phyloP scores from a whole-genome alignment of 2,797 vertebrate genomes.

The Halcyon leucocephala region DNA sequence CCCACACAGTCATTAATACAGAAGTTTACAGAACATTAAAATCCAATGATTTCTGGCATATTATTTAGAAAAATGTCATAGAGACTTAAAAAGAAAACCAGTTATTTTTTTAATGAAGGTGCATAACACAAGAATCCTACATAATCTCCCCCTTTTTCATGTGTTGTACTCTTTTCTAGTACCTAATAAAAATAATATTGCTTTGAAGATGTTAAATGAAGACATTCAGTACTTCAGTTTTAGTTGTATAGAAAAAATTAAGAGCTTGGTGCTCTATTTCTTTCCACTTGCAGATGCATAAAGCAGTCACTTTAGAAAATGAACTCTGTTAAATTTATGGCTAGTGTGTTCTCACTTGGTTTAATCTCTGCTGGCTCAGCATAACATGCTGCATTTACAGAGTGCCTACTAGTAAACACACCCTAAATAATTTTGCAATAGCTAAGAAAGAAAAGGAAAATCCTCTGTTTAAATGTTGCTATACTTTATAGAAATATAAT shows the following conservation, averaged over 20 bases:
- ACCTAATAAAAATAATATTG: conserved; percentile 65
- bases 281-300: conserved; percentile 77
- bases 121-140: background rate
- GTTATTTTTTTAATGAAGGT: background rate
- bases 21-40: background rate
- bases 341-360: conserved; percentile 74
- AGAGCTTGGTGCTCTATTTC: conserved; percentile 66
- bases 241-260: conserved; percentile 57
- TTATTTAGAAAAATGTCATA: background rate
- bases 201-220: conserved; percentile 60
- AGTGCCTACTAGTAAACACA: conserved; percentile 39
- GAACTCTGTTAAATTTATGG: conserved; percentile 79
- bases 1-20: background rate
- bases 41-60: background rate
- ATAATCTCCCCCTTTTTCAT: background rate
- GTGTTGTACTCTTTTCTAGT: background rate
- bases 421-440: conserved; percentile 38
- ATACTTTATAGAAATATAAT: conserved; percentile 49
- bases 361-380: conserved; percentile 78
- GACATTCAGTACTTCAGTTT: conserved; percentile 34
- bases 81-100: background rate
- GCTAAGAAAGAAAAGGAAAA: conserved; percentile 7
- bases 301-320: conserved; percentile 79
- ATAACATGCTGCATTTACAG: conserved; percentile 42
- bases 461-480: background rate